A percentile compares a stretch with the other conserved stretches of the same genome.
Conservation (phyloP, 2,888 invertebrate genomes). For the Pandemis cinnamomeana region DNA sequence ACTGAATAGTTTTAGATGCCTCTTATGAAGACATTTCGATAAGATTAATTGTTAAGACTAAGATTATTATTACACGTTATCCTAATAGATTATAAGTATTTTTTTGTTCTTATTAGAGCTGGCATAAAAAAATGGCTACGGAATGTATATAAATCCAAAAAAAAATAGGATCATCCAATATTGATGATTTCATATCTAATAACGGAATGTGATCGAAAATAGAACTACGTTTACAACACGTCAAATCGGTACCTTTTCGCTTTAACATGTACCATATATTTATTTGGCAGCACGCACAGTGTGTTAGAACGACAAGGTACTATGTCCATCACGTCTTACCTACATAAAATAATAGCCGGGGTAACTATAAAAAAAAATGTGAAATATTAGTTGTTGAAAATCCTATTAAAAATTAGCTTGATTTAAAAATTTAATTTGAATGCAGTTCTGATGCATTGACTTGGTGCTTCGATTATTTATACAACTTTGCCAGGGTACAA, state of each 20-base stretch:
- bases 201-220: slow-evolving; percentile 8
- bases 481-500: too few relatives aligned
- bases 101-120: slow-evolving; percentile 9
- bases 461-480: too few relatives aligned
- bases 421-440: too few relatives aligned
- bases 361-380: not conserved
- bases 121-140: slow-evolving; percentile 31
- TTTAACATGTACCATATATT: not conserved
- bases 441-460: too few relatives aligned
- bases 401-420: too few relatives aligned
- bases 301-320: slow-evolving; percentile 2
- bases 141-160: slow-evolving; percentile 26
- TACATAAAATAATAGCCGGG: not conserved
- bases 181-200: slow-evolving; percentile 5
- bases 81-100: not conserved
- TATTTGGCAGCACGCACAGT: not conserved
- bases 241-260: not conserved
- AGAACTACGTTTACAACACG: not conserved
- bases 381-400: too few relatives aligned
- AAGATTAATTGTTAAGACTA: slow-evolving; percentile 8
- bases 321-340: not conserved
- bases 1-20: not conserved
- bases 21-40: not conserved
- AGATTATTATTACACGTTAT: slow-evolving; percentile 8
- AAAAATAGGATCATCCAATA: not conserved